Evolutionary conservation across 2,113 vertebrate species (phyloP), one percentile per base, ranked within the genome.

Genomic region (Gymnorhina tibicen): DNA sequence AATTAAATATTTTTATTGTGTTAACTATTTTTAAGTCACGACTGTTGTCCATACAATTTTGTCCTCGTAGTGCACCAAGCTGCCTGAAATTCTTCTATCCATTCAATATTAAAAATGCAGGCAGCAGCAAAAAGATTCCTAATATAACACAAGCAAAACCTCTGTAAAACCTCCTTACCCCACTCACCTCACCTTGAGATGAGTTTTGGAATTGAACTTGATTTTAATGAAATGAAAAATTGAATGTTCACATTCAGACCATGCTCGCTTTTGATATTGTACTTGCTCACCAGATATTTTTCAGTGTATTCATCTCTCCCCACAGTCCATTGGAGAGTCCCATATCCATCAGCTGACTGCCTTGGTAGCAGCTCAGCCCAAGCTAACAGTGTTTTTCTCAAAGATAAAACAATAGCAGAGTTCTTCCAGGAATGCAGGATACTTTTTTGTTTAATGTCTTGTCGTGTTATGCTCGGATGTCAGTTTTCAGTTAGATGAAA

Each of bases 401-500:
- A 26, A 70, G 30, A 76, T 39, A 59, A 93, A 93, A 53, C 47
- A 92, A 58, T 37, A 84, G 16, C 35, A 63, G 13, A 52, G 33
- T 75, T 33, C 26, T 41, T 26, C 24, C 33, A 21, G 24, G 49
- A 50, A 42, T 55, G 64, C 11, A 52, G 28, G 55, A 13, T 49
- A n/a, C 56, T 66, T 60, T 60, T 46, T 67, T 66, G 8, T 85
- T 72, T 89, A 63, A 95, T 87, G 87, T 79, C 73, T 90, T 56
- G 58, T 81, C 0, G 10, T 20, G 70, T 68, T 49, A 89, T 35
- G 53, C 39, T 87, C 52, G 24, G 95, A 92, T 95, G 81, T 69
- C 81, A 96, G 58, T 76, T 94, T 96, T 66, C 62, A 82, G 59
- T 72, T 59, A 94, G 87, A 91, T 70, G 56, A 95, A 97, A 95